These are phyloP conservation scores for Drosophila sucinea DNA, from an alignment of 1,140 invertebrate genomes.

Conservation along the genomic window DNA sequence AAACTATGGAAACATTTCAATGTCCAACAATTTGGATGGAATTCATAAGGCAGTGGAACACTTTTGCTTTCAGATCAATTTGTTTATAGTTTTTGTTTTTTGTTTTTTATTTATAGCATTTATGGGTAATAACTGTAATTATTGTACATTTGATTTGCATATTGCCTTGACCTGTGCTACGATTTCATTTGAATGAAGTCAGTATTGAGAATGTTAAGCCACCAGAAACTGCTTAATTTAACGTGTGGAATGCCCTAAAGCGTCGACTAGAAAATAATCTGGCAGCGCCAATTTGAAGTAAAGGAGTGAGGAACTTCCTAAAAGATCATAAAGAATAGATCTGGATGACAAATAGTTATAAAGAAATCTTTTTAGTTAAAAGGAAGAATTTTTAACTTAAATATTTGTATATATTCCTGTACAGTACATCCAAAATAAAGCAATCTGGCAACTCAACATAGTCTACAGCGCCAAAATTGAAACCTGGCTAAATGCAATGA, in stretches of 20 bases:
- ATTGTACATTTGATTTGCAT: slow-evolving; percentile 20
- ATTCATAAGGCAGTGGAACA: slow-evolving; percentile 36
- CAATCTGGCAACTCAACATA: too few species aligned
- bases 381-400: too few species aligned
- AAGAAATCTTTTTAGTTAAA: too few species aligned
- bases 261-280: not conserved
- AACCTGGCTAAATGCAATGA: too few species aligned
- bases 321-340: too few species aligned
- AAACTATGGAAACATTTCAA: slow-evolving; percentile 63
- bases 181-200: slow-evolving; percentile 17
- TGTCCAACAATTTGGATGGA: slow-evolving; percentile 38
- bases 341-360: too few species aligned
- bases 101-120: slow-evolving; percentile 15
- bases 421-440: too few species aligned
- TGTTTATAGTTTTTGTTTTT: slow-evolving; percentile 22
- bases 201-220: not conserved
- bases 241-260: not conserved
- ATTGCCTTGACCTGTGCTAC: slow-evolving; percentile 41
- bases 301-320: too few species aligned
- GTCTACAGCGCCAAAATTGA: too few species aligned
- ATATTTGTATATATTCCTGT: too few species aligned
- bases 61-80: slow-evolving; percentile 60
- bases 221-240: not conserved
- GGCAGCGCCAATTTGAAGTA: not conserved
- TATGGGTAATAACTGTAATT: slow-evolving; percentile 59